Evolutionary conservation across 2,888 invertebrate genomes (phyloP).

Genomic region (Eulithis prunata): DNA sequence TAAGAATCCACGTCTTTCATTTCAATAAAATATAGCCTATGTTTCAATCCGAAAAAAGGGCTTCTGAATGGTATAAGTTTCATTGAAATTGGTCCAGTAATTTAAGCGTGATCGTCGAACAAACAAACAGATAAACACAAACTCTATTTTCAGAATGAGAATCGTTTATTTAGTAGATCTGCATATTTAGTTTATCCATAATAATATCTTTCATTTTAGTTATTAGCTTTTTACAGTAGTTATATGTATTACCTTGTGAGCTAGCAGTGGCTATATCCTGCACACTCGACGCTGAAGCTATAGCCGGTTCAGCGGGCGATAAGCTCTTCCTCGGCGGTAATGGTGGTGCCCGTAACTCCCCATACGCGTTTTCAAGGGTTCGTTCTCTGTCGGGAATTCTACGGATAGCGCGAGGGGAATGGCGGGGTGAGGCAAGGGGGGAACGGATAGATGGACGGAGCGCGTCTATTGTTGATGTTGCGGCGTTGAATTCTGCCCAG

Average conservation of each 20-base stretch:
- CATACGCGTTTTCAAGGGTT: slow-evolving; percentile 72
- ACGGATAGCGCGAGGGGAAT: slow-evolving; percentile 69
- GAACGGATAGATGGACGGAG: slow-evolving; percentile 79
- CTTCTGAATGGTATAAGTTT: too few species aligned
- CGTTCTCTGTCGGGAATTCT: slow-evolving; percentile 46
- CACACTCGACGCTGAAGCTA: slow-evolving; percentile 70
- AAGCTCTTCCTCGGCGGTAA: slow-evolving; percentile 85
- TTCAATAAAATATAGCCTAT: too few species aligned
- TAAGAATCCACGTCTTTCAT: too few species aligned
- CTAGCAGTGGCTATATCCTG: slow-evolving; percentile 72
- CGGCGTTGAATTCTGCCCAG: slow-evolving; percentile 86
- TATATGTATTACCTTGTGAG: slow-evolving; percentile 51
- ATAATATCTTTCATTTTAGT: too few species aligned
- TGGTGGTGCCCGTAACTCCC: slow-evolving; percentile 76
- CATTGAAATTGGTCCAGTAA: too few species aligned
- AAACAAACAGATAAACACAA: too few species aligned
- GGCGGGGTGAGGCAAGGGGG: slow-evolving; percentile 84
- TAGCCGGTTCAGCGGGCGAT: slow-evolving; percentile 69
- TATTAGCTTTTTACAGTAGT: too few species aligned
- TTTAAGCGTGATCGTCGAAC: too few species aligned
- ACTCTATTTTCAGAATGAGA: too few species aligned
- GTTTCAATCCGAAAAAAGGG: too few species aligned
- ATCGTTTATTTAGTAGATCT: too few species aligned
- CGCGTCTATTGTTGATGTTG: slow-evolving; percentile 85
- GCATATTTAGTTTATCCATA: too few species aligned